These are phyloP conservation scores for Rhodophaea formosa DNA, from an alignment of 2,888 invertebrate species.

Conservation along the genomic window DNA sequence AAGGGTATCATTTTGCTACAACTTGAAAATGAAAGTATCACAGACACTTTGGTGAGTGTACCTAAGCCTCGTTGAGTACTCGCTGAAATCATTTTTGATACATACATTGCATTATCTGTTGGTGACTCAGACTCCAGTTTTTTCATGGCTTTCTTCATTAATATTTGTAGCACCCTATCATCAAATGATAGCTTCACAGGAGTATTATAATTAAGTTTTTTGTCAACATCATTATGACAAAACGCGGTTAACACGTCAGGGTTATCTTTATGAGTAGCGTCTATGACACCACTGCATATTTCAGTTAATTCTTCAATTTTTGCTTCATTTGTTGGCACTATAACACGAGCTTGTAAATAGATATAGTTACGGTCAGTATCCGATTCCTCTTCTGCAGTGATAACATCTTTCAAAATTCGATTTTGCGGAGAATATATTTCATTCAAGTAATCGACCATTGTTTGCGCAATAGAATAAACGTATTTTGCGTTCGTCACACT, in stretches of 20 bases:
- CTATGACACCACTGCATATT: constrained; percentile 79
- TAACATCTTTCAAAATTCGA: constrained; percentile 50
- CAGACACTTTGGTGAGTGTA: constrained; percentile 50
- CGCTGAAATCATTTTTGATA: constrained; percentile 52
- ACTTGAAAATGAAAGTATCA: constrained; percentile 49
- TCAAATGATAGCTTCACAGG: constrained; percentile 39
- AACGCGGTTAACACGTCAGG: constrained; percentile 73
- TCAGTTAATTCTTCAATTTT: constrained; percentile 53
- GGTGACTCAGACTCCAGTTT: constrained; percentile 55
- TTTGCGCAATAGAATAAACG: constrained; percentile 50
- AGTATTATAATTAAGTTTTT: constrained; percentile 33
- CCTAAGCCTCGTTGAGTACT: constrained; percentile 49
- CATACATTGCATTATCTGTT: constrained; percentile 42
- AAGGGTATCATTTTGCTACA: constrained; percentile 49
- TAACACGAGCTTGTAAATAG: constrained; percentile 55
- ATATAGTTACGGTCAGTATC: constrained; percentile 50
- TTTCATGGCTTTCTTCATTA: constrained; percentile 44
- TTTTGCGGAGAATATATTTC: constrained; percentile 54
- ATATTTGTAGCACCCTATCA: constrained; percentile 48
- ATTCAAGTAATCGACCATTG: constrained; percentile 59
- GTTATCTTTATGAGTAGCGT: constrained; percentile 54
- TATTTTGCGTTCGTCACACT: constrained; percentile 52
- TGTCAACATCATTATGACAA: constrained; percentile 62
- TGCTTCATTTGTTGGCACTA: constrained; percentile 50
- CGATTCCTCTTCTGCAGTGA: constrained; percentile 58